These are phyloP conservation scores for Nymphalis polychloros DNA, from an alignment of 2,888 invertebrate genomes.

Conservation along the genomic window DNA sequence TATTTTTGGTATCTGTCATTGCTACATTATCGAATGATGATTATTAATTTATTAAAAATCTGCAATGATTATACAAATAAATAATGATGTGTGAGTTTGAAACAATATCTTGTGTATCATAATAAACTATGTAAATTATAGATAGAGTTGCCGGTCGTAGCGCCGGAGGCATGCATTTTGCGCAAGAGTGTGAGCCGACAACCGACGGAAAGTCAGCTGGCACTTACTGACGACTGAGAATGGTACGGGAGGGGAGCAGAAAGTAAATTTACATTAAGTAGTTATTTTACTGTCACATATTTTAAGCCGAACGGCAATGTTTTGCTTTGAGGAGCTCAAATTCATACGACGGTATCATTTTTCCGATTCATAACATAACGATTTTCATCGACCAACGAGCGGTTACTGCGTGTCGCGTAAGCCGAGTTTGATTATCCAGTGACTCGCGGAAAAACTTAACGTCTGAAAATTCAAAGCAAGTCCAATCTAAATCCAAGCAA, in stretches of 20 bases:
- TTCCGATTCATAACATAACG: constrained; percentile 56
- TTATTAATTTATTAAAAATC: not conserved
- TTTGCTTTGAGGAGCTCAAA: constrained; percentile 54
- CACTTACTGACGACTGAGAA: constrained; percentile 44
- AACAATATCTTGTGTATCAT: too few species aligned
- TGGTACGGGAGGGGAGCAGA: constrained; percentile 30
- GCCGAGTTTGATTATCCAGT: constrained; percentile 78
- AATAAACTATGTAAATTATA: constrained; percentile 1
- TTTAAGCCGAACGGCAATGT: constrained; percentile 40
- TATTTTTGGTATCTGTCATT: not conserved
- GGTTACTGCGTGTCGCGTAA: constrained; percentile 52
- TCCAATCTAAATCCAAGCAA: not conserved
- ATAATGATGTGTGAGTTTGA: not conserved
- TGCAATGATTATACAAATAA: not conserved
- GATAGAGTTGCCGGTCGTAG: constrained; percentile 36
- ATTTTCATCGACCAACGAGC: constrained; percentile 45
- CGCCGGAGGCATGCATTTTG: constrained; percentile 36
- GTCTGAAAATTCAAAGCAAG: constrained; percentile 52
- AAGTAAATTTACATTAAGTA: constrained; percentile 34
- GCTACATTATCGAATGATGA: not conserved
- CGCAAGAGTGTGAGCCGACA: constrained; percentile 41
- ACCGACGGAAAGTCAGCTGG: constrained; percentile 67
- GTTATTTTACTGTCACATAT: constrained; percentile 20
- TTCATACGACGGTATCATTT: constrained; percentile 48
- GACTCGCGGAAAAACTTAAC: constrained; percentile 49